Base-by-base conservation (phyloP, 2,797 vertebrate genomes). In the Anguilla anguilla region DNA sequence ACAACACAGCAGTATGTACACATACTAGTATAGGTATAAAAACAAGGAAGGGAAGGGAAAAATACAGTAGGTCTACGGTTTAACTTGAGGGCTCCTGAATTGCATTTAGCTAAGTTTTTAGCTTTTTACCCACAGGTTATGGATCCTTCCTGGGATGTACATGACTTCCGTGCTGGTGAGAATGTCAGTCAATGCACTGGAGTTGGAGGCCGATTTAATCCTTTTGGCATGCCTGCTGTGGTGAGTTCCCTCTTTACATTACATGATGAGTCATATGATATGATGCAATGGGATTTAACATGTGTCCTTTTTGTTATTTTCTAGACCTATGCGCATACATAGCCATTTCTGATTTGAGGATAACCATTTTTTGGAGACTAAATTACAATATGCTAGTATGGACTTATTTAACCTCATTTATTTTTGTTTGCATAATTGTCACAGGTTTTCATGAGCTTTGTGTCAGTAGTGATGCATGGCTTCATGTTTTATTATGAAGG, bases 151-250 rank as follows among this genome's bases (percentile, higher is more conserved):
- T 90, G 96, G 95, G 94, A 90, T 85, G 94, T 97, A 85, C 86
- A 89, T 46, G 89, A 81, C 15, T 43, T 84, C 28, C 88, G 53
- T 0, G 31, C 74, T 2, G 22, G 35, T 6, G 0, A 15, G 22
- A 84, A 13, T 11, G 39, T n/a, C 77, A 79, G 15, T 3, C 2
- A 81, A 4, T 97, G 96, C 88, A 74, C 13, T n/a, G 3, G 3
- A 6, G 72, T 88, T 55, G 94, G 92, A 53, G 59, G n/a, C n/a
- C 90, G 86, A 0, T 96, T 92, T 89, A 96, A 97, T 90, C 96
- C 96, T 51, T 97, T 95, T 89, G 95, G 93, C 90, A 95, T 96
- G 94, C 90, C 89, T 15, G 88, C 89, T 28, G 72, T 13, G 94
- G 96, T 97, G 77, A 94, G 89, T 82, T 35, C 1, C 46, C 22